Percentiles rank a stretch among this genome's conserved stretches.
Conservation (phyloP, 2,797 vertebrate species). For the Vireo griseus region DNA sequence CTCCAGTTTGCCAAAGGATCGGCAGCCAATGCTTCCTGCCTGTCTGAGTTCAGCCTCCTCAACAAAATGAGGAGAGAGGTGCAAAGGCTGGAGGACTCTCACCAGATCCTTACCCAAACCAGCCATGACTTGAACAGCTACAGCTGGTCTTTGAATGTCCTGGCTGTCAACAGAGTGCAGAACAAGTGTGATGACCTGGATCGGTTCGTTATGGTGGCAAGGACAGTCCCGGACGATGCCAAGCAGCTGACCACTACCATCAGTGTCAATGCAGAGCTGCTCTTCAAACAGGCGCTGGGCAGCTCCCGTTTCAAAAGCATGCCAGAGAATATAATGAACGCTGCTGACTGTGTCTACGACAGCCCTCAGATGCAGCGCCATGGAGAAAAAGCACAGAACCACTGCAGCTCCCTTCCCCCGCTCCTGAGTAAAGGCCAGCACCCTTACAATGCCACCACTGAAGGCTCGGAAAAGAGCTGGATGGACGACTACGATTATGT, state of each 20-base stretch:
- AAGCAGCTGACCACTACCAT: constrained; percentile 91
- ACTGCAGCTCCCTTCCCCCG: constrained; percentile 71
- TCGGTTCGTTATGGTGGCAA: constrained; percentile 91
- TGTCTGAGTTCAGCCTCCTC: constrained; percentile 83
- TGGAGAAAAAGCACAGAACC: constrained; percentile 56
- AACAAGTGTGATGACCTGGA: constrained; percentile 90
- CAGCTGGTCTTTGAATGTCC: constrained; percentile 83
- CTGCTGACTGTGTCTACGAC: constrained; percentile 53
- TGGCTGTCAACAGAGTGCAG: constrained; percentile 79
- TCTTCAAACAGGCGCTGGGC: constrained; percentile 78
- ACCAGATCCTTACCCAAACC: constrained; percentile 90
- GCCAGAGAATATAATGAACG: constrained; percentile 36
- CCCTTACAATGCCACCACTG: constrained; percentile 77
- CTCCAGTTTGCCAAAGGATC: constrained; percentile 85
- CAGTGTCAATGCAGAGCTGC: constrained; percentile 79
- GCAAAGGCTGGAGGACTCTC: constrained; percentile 89
- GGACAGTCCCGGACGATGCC: constrained; percentile 86
- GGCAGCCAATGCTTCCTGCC: constrained; percentile 78
- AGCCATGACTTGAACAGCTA: constrained; percentile 82
- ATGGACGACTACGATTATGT: constrained; percentile 99
- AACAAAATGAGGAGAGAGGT: constrained; percentile 87
- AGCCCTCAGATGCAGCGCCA: constrained; percentile 42
- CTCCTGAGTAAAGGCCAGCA: constrained; percentile 74
- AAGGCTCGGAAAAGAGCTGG: constrained; percentile 93
- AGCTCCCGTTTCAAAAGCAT: constrained; percentile 61